These are phyloP conservation scores for Cydia fagiglandana DNA, from an alignment of 1,140 invertebrate genomes.

Conservation along the genomic window DNA sequence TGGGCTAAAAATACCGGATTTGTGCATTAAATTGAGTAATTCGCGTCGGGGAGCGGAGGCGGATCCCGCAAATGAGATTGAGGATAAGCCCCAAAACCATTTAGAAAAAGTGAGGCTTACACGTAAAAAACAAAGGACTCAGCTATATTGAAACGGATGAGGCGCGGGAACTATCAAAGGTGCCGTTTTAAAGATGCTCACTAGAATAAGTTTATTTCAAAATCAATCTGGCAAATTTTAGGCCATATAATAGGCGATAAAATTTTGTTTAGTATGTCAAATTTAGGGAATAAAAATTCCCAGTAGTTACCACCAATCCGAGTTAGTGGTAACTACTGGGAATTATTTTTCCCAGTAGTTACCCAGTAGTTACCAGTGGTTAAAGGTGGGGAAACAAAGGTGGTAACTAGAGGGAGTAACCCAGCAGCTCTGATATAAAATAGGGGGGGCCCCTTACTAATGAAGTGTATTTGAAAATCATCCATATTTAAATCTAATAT, in stretches of 20 bases:
- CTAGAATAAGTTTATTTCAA: no score
- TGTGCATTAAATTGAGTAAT: constrained; percentile 67
- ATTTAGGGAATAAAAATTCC: no score
- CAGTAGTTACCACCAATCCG: no score
- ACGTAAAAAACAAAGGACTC: constrained; percentile 40
- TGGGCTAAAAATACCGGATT: constrained; percentile 60
- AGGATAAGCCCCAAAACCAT: constrained; percentile 54
- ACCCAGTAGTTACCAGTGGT: no score
- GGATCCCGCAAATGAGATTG: constrained; percentile 62
- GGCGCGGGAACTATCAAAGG: constrained; percentile 8
- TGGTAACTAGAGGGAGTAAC: no score
- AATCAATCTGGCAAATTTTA: not conserved
- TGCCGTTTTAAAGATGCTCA: not conserved
- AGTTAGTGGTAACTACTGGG: no score
- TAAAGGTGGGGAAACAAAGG: no score
- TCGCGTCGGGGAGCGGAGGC: constrained; percentile 40
- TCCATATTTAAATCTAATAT: not conserved
- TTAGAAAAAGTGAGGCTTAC: constrained; percentile 43
- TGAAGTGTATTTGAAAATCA: not conserved
- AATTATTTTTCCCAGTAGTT: no score
- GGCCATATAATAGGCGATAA: no score
- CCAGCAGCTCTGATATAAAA: no score
- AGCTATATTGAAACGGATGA: constrained; percentile 29
- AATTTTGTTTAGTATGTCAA: no score
- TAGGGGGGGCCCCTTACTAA: no score